Evolutionary conservation across 2,113 vertebrate genomes (phyloP), one percentile per base, ranked within the genome.

Genomic region (Carassius auratus): DNA sequence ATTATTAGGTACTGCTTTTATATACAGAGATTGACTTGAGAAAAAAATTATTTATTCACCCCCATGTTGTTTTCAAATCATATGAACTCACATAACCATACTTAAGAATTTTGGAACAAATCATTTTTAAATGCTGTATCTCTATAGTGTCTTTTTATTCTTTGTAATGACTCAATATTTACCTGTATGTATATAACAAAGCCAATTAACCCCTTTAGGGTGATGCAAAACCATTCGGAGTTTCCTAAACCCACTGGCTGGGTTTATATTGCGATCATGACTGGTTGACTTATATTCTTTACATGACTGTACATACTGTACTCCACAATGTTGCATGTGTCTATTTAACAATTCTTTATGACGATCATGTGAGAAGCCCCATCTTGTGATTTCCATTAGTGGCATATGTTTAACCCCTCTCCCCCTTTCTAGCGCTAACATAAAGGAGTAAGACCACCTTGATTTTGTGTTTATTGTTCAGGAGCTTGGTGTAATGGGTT

Each of bases 401-500:
- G 42, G 71, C 86, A 73, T 68, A n/a, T n/a, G n/a, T n/a, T n/a
- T n/a, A n/a, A n/a, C n/a, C n/a, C n/a, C n/a, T n/a, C n/a, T n/a
- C n/a, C 42, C 84, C 76, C 87, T 59, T 30, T 77, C 45, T 68
- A 36, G 23, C 21, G 21, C 36, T 21, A 3, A 68, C 17, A 83
- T 21, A 59, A 62, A 84, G 42, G 17, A 23, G 61, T 74, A 78
- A 74, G 30, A 69, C 50, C 76, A 74, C 36, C 0, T 17, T 45
- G 48, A 15, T 55, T 80, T 76, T 74, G 82, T 71, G 52, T 23
- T 69, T 26, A 38, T 68, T 71, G 87, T 48, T 26, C 15, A 42
- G 80, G 19, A 38, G 52, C 42, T 81, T 81, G 73, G 9, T 68
- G 21, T 38, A 50, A 36, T 64, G 19, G 76, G 50, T 75, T 76